These are phyloP conservation scores for Electrona antarctica DNA, from an alignment of 2,113 vertebrate species.

Conservation along the genomic window DNA sequence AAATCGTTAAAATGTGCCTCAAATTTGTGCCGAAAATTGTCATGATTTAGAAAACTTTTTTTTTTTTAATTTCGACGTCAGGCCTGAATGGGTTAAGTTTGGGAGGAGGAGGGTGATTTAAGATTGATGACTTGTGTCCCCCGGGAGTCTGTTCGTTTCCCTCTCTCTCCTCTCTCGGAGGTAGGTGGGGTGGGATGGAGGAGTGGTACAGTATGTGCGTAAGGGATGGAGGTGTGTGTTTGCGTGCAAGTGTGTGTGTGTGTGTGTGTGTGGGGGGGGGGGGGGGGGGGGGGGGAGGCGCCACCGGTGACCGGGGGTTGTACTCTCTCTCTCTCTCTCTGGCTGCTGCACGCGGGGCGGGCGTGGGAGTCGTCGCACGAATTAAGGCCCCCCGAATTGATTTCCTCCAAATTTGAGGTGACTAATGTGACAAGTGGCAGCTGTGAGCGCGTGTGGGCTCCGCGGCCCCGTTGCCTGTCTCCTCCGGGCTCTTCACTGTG, in stretches of 20 bases:
- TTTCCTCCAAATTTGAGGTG: conserved; percentile 82
- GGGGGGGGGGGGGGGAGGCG: conserved; percentile 9
- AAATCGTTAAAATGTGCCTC: too few relatives aligned
- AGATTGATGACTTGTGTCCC: conserved; percentile 84
- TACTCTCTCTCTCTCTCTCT: conserved; percentile 1
- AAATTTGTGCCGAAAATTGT: too few relatives aligned
- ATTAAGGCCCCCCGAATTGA: conserved; percentile 81
- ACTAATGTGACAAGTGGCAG: conserved; percentile 85
- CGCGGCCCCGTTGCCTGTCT: conserved; percentile 72
- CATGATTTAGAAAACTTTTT: too few relatives aligned
- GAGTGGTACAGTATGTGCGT: background rate
- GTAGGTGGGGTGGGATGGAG: background rate
- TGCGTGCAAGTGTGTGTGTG: background rate
- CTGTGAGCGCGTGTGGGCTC: conserved; percentile 73
- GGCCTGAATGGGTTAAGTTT: too few relatives aligned
- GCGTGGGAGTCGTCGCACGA: conserved; percentile 79
- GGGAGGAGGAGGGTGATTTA: too few relatives aligned
- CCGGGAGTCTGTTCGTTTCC: conserved; percentile 64
- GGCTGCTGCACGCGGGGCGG: conserved; percentile 68
- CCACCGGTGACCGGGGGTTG: conserved; percentile 64
- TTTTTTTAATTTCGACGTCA: too few relatives aligned
- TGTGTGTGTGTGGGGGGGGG: conserved; percentile 13
- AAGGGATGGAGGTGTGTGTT: background rate
- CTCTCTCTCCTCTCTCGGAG: conserved; percentile 25
- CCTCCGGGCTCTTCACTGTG: conserved; percentile 82